Conservation (phyloP, 2,888 invertebrate genomes). For the Trilocha varians region DNA sequence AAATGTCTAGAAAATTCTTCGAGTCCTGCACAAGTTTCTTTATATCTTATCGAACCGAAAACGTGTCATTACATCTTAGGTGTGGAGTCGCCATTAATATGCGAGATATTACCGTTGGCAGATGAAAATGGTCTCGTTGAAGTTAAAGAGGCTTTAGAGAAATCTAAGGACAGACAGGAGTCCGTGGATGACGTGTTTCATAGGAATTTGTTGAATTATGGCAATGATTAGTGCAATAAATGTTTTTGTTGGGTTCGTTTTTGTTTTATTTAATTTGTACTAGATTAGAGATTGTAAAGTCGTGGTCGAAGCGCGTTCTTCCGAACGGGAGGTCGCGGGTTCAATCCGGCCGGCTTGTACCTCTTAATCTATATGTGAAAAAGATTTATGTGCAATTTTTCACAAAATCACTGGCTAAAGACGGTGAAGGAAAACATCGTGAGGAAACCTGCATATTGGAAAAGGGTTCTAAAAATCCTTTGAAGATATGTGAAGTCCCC, state of each 20-base stretch:
- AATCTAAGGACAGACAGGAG: constrained; percentile 22
- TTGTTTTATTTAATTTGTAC: constrained; percentile 15
- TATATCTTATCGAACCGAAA: constrained; percentile 92
- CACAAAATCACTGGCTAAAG: too few relatives aligned
- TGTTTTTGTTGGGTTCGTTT: constrained; percentile 11
- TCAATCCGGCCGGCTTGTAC: too few relatives aligned
- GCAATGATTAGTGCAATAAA: constrained; percentile 36
- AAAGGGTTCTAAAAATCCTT: too few relatives aligned
- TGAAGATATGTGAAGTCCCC: too few relatives aligned
- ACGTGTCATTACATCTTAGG: constrained; percentile 95
- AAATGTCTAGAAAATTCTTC: constrained; percentile 82
- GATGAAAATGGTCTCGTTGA: constrained; percentile 83
- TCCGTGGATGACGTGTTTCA: constrained; percentile 24
- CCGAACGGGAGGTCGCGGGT: too few relatives aligned
- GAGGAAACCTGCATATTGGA: too few relatives aligned
- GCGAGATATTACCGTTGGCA: constrained; percentile 85
- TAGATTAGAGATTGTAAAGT: too few relatives aligned
- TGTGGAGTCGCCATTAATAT: constrained; percentile 94
- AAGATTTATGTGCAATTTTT: too few relatives aligned
- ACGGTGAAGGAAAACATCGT: too few relatives aligned
- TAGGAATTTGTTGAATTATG: constrained; percentile 29
- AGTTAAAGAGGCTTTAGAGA: constrained; percentile 20
- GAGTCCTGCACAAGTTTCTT: constrained; percentile 86
- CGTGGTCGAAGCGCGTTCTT: too few relatives aligned
- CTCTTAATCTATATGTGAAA: too few relatives aligned